Percentiles rank a stretch among this genome's conserved stretches.
phyloP scores from a whole-genome alignment of 1,140 invertebrate genomes.

The Rhynchophorus ferrugineus region DNA sequence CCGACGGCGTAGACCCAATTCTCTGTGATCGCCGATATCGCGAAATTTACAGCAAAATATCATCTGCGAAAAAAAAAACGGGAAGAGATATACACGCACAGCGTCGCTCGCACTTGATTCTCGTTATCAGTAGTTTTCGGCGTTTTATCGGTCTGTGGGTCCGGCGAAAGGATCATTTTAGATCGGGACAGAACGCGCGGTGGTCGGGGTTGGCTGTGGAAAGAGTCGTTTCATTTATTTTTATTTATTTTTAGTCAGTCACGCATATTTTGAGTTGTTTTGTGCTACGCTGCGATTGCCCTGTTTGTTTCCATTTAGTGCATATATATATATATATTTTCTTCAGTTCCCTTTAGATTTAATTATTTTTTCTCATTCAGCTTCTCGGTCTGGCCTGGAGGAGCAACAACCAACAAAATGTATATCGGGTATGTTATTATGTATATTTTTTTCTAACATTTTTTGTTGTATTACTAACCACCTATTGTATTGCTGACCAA shows the following conservation, averaged over 20 bases:
- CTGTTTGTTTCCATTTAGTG: too few relatives aligned
- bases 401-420: neutral
- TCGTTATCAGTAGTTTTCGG: neutral
- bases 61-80: neutral
- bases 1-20: too few relatives aligned
- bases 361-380: too few relatives aligned
- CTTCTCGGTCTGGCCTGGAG: neutral
- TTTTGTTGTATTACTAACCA: too few relatives aligned
- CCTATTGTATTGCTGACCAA: too few relatives aligned
- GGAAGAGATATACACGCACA: neutral
- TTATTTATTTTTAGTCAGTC: too few relatives aligned
- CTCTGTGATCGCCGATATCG: too few relatives aligned
- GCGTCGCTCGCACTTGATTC: neutral
- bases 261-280: too few relatives aligned
- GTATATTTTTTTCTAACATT: neutral
- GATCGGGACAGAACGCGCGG: neutral
- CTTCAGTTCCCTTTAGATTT: too few relatives aligned
- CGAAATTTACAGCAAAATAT: too few relatives aligned
- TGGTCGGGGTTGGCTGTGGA: neutral
- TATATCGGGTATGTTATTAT: neutral
- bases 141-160: neutral
- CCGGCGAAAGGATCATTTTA: neutral
- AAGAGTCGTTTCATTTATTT: neutral
- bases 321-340: too few relatives aligned
- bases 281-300: too few relatives aligned